A percentile compares a stretch with the other conserved stretches of the same genome.
Conservation (phyloP, 2,797 vertebrate genomes). For the Neomorphus geoffroyi region DNA sequence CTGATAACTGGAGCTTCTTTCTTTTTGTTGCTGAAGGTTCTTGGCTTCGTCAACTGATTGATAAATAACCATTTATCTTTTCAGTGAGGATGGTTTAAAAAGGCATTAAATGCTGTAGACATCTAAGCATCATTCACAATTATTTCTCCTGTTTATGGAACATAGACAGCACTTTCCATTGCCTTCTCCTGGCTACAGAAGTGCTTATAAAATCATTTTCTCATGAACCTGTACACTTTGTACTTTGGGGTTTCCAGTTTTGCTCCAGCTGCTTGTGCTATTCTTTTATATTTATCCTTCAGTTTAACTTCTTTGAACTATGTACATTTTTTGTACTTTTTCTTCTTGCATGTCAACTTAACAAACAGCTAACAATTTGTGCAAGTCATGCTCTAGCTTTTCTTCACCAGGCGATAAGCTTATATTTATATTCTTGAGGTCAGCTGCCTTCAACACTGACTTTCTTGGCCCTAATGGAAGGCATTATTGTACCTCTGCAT, state of each 20-base stretch:
- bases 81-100: not conserved
- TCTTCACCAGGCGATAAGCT: not conserved
- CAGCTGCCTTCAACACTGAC: not conserved
- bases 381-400: not conserved
- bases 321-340: not conserved
- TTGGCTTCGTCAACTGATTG: not conserved
- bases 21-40: not conserved
- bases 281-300: not conserved
- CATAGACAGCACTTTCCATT: slow-evolving; percentile 7
- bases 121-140: not conserved
- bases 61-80: slow-evolving; percentile 15
- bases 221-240: not conserved
- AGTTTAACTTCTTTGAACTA: not conserved
- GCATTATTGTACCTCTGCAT: not conserved
- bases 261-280: not conserved
- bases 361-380: not conserved
- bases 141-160: slow-evolving; percentile 17
- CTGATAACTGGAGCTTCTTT: not conserved
- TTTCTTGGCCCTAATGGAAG: not conserved
- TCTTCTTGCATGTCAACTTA: not conserved
- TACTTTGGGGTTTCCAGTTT: not conserved
- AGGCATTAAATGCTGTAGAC: not conserved
- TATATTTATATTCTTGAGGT: not conserved
- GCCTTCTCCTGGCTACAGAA: slow-evolving; percentile 5
- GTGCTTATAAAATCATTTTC: slow-evolving; percentile 2